Base-by-base conservation (phyloP, 2,113 vertebrate genomes). In the Galeopterus variegatus region DNA sequence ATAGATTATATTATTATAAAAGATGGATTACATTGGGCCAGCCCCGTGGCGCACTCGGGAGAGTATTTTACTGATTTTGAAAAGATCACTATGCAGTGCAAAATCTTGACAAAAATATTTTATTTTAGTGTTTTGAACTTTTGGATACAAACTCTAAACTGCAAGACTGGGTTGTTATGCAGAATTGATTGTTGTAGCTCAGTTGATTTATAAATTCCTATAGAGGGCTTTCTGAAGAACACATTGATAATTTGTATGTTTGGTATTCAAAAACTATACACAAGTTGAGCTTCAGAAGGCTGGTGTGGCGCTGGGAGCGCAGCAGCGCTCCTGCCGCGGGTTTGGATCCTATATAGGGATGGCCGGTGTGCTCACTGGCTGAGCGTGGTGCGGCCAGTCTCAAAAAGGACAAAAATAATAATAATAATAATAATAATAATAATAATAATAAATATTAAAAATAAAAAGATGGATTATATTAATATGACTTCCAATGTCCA, bases 171-270 rank as follows among this genome's bases (percentile, higher is more conserved):
- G 11, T 85, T 86, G 45, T 76, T 85, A 77, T 88, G 31, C 41
- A 88, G 41, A n/a, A n/a, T n/a, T n/a, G 50, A 89, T 41, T 92
- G 0, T 70, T 86, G 13, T 67, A 75, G 56, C 6, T 72, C 18
- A 48, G 1, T 50, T 79, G 72, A 54, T 69, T 92, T 77, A 26
- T 92, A 92, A 64, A 67, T 88, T 54, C 41, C 54, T 65, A 21
- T 28, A 65, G 24, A 67, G 6, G 33, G 8, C 15, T 93, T 88
- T 95, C 80, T 93, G 50, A 89, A 72, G 36, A 93, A 83, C 52
- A 70, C n/a, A 69, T 33, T 21, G 11, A 52, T 79, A 82, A 95
- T 79, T 65, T 14, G 31, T 73, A 23, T 65, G 48, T 85, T 85
- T 90, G 45, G 2, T 56, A 64, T 83, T 85, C 15, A 36, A 85